Conservation (phyloP, 2,113 vertebrate species). For the Epinephelus cyanopodus region DNA sequence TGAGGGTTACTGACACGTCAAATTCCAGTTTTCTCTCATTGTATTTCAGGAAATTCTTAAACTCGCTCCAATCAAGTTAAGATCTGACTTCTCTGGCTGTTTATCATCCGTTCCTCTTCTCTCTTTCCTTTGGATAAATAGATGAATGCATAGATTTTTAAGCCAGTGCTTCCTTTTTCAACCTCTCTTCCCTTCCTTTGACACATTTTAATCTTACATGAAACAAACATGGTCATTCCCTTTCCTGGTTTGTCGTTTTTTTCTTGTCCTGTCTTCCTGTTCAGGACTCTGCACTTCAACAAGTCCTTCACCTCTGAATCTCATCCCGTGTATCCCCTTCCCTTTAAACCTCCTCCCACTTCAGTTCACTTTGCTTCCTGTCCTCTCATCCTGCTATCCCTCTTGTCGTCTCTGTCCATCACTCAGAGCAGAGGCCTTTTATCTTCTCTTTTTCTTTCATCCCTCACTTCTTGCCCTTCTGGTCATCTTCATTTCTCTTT, state of each 20-base stretch:
- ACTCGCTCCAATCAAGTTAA: not conserved
- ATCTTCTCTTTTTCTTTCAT: constrained; percentile 14
- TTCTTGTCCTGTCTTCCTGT: constrained; percentile 32
- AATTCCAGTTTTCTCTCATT: no score
- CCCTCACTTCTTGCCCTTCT: not conserved
- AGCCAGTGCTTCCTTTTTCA: not conserved
- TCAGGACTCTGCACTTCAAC: not conserved
- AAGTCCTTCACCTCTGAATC: constrained; percentile 55
- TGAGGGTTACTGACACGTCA: no score
- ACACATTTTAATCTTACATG: constrained; percentile 28
- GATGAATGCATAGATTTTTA: not conserved
- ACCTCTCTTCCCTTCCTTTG: not conserved
- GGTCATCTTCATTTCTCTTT: constrained; percentile 7
- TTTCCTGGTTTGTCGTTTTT: not conserved
- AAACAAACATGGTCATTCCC: not conserved
- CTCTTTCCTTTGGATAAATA: constrained; percentile 10
- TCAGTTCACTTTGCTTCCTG: constrained; percentile 41
- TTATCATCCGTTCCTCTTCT: not conserved
- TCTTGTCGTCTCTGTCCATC: constrained; percentile 14
- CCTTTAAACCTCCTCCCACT: constrained; percentile 37
- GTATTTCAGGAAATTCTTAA: not conserved
- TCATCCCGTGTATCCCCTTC: constrained; percentile 39
- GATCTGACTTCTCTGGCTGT: not conserved
- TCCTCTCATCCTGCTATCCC: constrained; percentile 19
- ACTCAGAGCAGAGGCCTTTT: constrained; percentile 18